Conservation (phyloP, 2,797 vertebrate genomes). For the Epinephelus malabaricus region DNA sequence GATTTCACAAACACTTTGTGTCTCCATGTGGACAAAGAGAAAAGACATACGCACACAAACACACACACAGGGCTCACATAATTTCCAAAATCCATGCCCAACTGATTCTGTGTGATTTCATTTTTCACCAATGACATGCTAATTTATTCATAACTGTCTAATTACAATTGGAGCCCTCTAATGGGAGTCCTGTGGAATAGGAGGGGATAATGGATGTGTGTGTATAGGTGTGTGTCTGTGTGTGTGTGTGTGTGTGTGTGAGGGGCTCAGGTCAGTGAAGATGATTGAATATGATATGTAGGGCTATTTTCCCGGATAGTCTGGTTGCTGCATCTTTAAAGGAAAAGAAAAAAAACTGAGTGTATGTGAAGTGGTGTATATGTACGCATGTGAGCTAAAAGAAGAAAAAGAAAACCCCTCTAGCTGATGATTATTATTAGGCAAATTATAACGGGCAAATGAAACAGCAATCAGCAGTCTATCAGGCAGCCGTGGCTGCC, state of each 20-base stretch:
- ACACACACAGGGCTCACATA: background rate
- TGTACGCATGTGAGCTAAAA: no score
- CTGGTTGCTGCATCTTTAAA: background rate
- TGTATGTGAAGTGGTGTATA: no score
- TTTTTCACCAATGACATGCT: conserved; percentile 39
- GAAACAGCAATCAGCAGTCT: no score
- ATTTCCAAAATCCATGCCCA: background rate
- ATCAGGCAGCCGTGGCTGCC: no score
- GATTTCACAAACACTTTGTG: no score
- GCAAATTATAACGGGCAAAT: no score
- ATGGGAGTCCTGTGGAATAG: conserved; percentile 12
- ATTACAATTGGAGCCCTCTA: conserved; percentile 9
- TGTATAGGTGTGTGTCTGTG: background rate
- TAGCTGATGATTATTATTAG: no score
- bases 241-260: conserved; percentile 6
- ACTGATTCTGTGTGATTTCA: conserved; percentile 12
- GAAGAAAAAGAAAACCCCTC: no score
- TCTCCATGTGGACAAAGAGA: no score
- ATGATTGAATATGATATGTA: background rate
- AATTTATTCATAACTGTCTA: conserved; percentile 51
- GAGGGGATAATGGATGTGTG: background rate
- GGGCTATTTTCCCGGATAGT: background rate
- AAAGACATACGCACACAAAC: background rate
- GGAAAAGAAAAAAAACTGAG: no score
- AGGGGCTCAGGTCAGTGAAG: background rate